Evolutionary conservation across 1,140 invertebrate genomes (phyloP).

Genomic region (Drosophila santomea): DNA sequence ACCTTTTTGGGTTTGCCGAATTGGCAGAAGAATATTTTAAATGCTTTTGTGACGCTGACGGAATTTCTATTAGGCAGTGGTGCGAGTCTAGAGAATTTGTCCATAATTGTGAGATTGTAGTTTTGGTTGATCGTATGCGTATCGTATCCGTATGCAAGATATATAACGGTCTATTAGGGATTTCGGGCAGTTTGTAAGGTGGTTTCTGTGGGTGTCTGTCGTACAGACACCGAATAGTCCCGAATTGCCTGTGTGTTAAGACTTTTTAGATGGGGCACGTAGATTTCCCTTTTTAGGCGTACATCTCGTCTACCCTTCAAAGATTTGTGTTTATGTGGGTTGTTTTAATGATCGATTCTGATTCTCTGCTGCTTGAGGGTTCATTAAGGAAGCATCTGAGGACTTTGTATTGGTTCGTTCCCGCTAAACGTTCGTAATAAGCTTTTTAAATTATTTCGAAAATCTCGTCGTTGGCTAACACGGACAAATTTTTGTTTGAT

Average conservation of each 20-base stretch:
- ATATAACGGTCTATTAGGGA: not conserved
- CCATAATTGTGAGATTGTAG: conserved; percentile 1
- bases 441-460: not conserved
- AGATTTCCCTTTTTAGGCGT: no score
- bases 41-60: not conserved
- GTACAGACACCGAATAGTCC: no score
- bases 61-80: not conserved
- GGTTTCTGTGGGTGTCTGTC: not conserved
- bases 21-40: not conserved
- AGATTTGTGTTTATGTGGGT: not conserved
- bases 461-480: not conserved
- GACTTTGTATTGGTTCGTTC: not conserved
- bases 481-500: not conserved
- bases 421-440: not conserved
- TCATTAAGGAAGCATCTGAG: not conserved
- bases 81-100: conserved; percentile 5
- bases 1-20: not conserved
- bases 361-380: not conserved
- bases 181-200: not conserved
- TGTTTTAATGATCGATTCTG: not conserved
- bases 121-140: not conserved
- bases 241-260: no score
- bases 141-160: not conserved
- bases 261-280: no score
- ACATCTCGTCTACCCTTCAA: not conserved